Evolutionary conservation across 2,797 vertebrate species (phyloP).

Genomic region (Neoniphon sammara): DNA sequence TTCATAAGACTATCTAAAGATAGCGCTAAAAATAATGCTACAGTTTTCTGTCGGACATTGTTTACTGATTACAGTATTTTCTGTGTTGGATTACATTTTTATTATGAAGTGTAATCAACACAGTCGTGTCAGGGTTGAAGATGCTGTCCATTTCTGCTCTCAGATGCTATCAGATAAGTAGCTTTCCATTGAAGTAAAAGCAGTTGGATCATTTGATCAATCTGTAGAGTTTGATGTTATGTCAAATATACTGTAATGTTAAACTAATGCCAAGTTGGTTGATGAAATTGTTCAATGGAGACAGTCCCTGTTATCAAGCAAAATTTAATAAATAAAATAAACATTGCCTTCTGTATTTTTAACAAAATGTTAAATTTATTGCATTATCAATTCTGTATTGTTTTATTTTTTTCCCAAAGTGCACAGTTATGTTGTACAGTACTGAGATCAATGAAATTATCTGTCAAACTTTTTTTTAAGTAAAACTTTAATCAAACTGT

Average conservation of each 20-base stretch:
- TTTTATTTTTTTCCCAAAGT: background rate
- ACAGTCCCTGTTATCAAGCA: slow-evolving; percentile 14
- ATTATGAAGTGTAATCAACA: slow-evolving; percentile 1
- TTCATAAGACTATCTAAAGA: slow-evolving; percentile 4
- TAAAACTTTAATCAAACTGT: slow-evolving; percentile 57
- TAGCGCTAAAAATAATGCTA: background rate
- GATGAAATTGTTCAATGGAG: background rate
- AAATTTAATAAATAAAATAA: slow-evolving; percentile 8
- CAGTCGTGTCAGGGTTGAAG: background rate
- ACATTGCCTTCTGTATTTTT: slow-evolving; percentile 27
- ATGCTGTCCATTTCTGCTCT: background rate
- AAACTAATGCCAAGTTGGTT: slow-evolving; percentile 4
- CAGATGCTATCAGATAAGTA: background rate
- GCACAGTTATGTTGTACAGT: slow-evolving; percentile 15
- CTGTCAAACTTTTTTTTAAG: slow-evolving; percentile 46
- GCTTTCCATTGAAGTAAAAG: background rate
- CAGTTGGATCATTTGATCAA: background rate
- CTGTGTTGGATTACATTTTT: slow-evolving; percentile 5
- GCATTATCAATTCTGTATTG: slow-evolving; percentile 30
- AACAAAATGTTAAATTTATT: slow-evolving; percentile 7
- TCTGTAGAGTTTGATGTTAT: background rate
- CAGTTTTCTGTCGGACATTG: too few species aligned
- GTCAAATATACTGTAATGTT: background rate
- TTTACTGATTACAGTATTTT: background rate
- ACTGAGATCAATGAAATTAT: slow-evolving; percentile 21